phyloP scores from a whole-genome alignment of 1,140 invertebrate genomes.

The Megathymus violae region DNA sequence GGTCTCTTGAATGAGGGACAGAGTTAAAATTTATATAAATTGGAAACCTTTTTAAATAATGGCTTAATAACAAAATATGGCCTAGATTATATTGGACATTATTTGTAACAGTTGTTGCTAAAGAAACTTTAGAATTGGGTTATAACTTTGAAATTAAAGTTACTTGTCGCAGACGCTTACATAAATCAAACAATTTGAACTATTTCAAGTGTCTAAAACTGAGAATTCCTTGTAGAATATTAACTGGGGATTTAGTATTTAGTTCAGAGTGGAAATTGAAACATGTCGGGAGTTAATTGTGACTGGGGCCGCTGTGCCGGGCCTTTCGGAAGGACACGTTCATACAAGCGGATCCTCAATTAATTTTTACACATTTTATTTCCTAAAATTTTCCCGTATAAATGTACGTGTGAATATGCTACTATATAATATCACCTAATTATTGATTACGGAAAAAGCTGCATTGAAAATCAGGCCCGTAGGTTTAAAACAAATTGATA shows the following conservation, averaged over 20 bases:
- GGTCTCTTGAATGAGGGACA: no score
- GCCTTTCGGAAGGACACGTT: not conserved
- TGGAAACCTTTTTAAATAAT: not conserved
- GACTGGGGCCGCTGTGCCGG: constrained; percentile 42
- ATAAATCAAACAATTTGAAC: constrained; percentile 42
- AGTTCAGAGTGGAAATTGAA: constrained; percentile 63
- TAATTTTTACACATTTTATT: not conserved
- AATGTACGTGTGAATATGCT: no score
- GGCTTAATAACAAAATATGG: no score
- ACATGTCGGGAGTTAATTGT: constrained; percentile 69
- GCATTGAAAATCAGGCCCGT: no score
- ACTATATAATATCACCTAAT: no score
- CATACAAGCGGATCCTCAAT: not conserved
- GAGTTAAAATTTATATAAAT: not conserved
- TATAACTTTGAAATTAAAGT: constrained; percentile 15
- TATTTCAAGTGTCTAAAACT: constrained; percentile 40
- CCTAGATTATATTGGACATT: constrained; percentile 1
- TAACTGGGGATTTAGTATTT: constrained; percentile 58
- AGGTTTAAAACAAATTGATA: no score
- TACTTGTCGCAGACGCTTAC: constrained; percentile 24
- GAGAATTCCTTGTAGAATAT: constrained; percentile 48
- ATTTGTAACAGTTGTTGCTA: not conserved
- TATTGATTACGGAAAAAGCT: no score
- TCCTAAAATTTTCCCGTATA: no score
- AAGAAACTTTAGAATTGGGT: constrained; percentile 19